A percentile compares a stretch with the other conserved stretches of the same genome.
phyloP scores from a whole-genome alignment of 2,797 vertebrate genomes.

The Pagetopsis macropterus region DNA sequence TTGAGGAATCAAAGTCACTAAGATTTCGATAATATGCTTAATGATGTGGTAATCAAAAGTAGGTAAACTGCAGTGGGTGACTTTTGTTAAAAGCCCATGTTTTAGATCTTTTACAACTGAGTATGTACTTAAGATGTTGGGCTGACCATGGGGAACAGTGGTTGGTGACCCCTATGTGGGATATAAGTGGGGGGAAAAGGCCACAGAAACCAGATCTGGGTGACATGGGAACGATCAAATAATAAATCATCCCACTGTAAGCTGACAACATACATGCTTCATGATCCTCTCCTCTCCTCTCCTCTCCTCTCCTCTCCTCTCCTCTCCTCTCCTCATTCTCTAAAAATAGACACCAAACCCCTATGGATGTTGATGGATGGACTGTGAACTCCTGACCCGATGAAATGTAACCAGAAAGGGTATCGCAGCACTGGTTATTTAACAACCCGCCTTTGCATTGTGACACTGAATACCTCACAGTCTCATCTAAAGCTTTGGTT shows the following conservation, averaged over 20 bases:
- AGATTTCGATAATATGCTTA: background rate
- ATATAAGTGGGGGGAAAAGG: conserved; percentile 32
- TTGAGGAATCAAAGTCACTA: background rate
- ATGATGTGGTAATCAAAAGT: conserved; percentile 1
- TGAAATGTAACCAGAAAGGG: conserved; percentile 63
- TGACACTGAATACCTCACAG: conserved; percentile 13
- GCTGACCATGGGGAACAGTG: conserved; percentile 30
- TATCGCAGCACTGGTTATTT: conserved; percentile 44
- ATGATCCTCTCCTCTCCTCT: background rate
- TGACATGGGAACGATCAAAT: conserved; percentile 21
- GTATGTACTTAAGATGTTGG: conserved; percentile 29
- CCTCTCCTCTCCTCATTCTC: background rate
- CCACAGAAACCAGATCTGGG: conserved; percentile 43
- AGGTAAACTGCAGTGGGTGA: conserved; percentile 14
- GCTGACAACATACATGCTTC: conserved; percentile 33
- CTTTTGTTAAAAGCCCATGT: conserved; percentile 25
- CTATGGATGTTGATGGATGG: conserved; percentile 54
- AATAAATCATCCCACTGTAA: conserved; percentile 34
- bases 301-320: background rate
- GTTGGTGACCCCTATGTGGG: conserved; percentile 28
- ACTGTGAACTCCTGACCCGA: conserved; percentile 66
- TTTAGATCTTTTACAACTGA: conserved; percentile 53
- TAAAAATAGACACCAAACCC: conserved; percentile 48
- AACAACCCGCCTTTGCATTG: conserved; percentile 39
- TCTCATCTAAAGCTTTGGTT: background rate